phyloP scores from a whole-genome alignment of 2,113 vertebrate species.

The Nestor notabilis region DNA sequence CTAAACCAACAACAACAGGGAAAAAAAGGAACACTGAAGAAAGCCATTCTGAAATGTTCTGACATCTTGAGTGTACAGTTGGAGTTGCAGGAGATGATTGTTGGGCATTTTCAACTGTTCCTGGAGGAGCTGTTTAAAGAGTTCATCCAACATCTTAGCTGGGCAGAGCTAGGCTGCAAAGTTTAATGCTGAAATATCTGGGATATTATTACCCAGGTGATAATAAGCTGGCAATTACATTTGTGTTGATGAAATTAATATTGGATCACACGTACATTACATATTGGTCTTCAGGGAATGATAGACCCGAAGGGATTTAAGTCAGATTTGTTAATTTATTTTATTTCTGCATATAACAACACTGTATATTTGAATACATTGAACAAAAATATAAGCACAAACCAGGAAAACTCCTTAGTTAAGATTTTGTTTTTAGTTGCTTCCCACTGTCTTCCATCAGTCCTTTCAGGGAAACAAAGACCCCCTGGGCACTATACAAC shows the following conservation, averaged over 20 bases:
- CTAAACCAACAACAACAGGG: not conserved
- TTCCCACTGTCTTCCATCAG: not conserved
- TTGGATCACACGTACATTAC: not conserved
- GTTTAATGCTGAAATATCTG: not conserved
- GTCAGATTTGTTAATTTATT: not conserved
- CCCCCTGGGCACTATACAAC: not conserved
- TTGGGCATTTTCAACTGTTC: not conserved
- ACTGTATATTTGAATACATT: not conserved
- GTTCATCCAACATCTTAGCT: not conserved
- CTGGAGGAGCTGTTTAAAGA: not conserved
- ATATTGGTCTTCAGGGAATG: not conserved
- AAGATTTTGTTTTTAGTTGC: not conserved
- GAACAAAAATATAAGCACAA: not conserved
- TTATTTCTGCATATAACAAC: not conserved
- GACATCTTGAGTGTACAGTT: not conserved
- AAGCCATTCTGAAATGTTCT: not conserved
- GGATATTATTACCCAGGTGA: not conserved
- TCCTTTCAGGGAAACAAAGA: not conserved
- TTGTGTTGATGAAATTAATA: not conserved
- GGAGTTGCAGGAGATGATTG: not conserved
- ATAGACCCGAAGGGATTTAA: not conserved
- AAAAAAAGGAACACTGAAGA: not conserved
- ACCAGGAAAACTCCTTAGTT: not conserved
- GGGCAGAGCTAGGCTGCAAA: not conserved
- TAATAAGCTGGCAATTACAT: not conserved